Evolutionary conservation across 2,113 vertebrate genomes (phyloP).

Genomic region (Struthidea cinerea): DNA sequence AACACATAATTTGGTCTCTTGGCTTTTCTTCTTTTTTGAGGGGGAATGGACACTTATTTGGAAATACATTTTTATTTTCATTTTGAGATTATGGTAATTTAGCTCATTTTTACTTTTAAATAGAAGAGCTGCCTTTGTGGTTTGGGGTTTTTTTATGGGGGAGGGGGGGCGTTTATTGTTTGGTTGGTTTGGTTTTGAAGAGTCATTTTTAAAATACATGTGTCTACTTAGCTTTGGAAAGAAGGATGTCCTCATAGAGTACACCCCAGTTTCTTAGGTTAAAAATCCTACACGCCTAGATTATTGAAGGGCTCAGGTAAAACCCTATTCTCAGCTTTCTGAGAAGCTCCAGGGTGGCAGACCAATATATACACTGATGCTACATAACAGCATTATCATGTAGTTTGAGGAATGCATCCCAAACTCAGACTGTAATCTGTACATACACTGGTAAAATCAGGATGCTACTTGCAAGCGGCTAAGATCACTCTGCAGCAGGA

Average conservation of each 20-base stretch:
- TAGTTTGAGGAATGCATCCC: neutral
- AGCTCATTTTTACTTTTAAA: neutral
- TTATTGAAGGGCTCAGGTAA: neutral
- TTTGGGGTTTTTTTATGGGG: too few relatives aligned
- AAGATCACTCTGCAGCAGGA: neutral
- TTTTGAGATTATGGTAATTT: neutral
- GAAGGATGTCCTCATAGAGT: neutral
- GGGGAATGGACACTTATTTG: neutral
- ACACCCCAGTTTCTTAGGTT: neutral
- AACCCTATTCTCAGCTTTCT: neutral
- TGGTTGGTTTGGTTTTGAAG: neutral
- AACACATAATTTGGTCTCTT: neutral
- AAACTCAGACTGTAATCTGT: neutral
- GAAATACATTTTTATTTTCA: neutral
- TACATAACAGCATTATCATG: fast-evolving
- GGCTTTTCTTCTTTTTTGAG: neutral
- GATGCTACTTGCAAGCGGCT: neutral
- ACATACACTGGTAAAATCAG: neutral
- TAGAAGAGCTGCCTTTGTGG: neutral
- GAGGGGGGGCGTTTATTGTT: fast-evolving
- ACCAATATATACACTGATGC: neutral
- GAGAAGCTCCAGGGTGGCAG: neutral
- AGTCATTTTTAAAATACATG: neutral
- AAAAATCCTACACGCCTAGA: neutral
- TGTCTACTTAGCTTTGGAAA: neutral